Conservation (phyloP, 2,888 invertebrate species). For the Clistopyga incitator region DNA sequence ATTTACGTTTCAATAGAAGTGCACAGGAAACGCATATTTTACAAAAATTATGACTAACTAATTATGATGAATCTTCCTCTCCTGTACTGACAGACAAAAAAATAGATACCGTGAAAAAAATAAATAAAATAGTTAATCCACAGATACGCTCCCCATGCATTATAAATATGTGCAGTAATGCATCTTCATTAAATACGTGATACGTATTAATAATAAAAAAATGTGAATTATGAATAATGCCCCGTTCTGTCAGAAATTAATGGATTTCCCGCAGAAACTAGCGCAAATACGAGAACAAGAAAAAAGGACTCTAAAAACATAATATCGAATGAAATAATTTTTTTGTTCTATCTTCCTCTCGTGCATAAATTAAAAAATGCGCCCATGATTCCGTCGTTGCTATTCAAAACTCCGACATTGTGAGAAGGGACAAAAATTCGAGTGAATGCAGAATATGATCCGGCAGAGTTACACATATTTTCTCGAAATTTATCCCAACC, state of each 20-base stretch:
- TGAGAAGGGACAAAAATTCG: background rate
- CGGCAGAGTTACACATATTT: background rate
- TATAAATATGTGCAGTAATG: no score
- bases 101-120: background rate
- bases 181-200: background rate
- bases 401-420: background rate
- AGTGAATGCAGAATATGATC: background rate
- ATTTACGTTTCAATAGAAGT: background rate
- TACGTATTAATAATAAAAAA: background rate
- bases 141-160: no score
- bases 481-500: background rate
- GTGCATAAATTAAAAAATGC: background rate
- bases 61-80: background rate
- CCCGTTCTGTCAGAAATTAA: no score
- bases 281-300: no score
- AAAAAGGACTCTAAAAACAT: background rate
- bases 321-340: background rate
- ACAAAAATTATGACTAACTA: background rate
- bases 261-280: no score
- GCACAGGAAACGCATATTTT: background rate
- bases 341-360: background rate
- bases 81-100: background rate
- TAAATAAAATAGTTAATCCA: background rate
- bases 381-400: background rate
- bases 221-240: no score